Evolutionary conservation across 2,113 vertebrate genomes (phyloP).

Genomic region (Lycaon pictus): DNA sequence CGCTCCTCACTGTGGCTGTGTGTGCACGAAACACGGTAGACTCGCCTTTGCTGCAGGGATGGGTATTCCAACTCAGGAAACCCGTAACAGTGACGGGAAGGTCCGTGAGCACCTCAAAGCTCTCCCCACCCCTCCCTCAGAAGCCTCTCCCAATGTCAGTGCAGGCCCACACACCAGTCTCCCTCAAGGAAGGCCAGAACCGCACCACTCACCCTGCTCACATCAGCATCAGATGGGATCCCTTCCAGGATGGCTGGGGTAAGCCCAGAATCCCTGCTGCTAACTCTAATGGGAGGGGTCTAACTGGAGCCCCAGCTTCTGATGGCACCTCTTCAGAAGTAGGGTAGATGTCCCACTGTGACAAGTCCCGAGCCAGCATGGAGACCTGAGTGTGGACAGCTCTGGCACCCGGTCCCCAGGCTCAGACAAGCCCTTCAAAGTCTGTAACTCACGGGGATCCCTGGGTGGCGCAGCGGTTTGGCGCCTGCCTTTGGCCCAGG

Average conservation of each 20-base stretch:
- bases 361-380: not conserved
- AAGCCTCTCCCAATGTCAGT: not conserved
- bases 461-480: too few species aligned
- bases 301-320: not conserved
- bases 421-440: not conserved
- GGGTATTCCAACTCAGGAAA: conserved; percentile 14
- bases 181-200: not conserved
- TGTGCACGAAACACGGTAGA: conserved; percentile 95
- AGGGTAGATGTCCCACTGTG: not conserved
- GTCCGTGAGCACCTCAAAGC: not conserved
- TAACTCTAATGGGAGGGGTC: not conserved
- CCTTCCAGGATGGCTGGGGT: not conserved
- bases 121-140: not conserved
- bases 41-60: conserved; percentile 92
- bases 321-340: not conserved
- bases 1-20: conserved; percentile 94
- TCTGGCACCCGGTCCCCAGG: not conserved
- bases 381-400: not conserved
- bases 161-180: not conserved
- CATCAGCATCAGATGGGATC: accelerated
- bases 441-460: conserved; percentile 90
- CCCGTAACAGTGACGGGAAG: not conserved
- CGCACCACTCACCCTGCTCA: not conserved
- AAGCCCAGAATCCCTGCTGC: not conserved
- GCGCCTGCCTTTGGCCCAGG: too few species aligned